Conservation (phyloP, 2,888 invertebrate species). For the Argyresthia albistria region DNA sequence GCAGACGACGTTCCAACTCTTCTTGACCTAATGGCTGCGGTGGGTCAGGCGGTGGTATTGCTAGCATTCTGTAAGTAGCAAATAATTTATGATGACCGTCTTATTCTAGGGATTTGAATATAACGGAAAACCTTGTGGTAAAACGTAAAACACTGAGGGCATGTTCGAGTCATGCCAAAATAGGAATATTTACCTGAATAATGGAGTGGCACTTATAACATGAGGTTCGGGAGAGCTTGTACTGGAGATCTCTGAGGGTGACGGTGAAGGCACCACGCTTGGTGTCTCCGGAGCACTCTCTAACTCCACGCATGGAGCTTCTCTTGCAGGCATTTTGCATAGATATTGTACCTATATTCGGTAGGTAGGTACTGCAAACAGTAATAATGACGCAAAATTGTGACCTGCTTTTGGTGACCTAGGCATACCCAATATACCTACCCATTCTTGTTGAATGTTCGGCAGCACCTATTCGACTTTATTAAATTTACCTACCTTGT, state of each 20-base stretch:
- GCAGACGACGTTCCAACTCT: conserved; percentile 55
- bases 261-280: conserved; percentile 39
- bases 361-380: neutral
- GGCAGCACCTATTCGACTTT: too few species aligned
- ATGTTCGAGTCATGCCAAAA: too few species aligned
- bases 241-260: conserved; percentile 58
- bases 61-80: conserved; percentile 36
- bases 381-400: neutral
- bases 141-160: too few species aligned
- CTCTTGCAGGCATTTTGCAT: conserved; percentile 36
- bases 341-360: neutral
- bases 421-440: too few species aligned
- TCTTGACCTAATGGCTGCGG: conserved; percentile 59
- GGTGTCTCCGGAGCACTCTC: conserved; percentile 48
- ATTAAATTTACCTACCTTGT: too few species aligned
- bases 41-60: conserved; percentile 59
- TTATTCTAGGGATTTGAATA: too few species aligned
- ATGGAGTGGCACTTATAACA: conserved; percentile 39
- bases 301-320: conserved; percentile 53
- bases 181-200: conserved; percentile 40
- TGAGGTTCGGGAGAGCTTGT: conserved; percentile 56
- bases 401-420: too few species aligned
- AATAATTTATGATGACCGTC: neutral
- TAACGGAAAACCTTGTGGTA: too few species aligned
- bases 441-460: too few species aligned